Conservation (phyloP, 2,797 vertebrate genomes). For the Xiphorhynchus erythropygius region DNA sequence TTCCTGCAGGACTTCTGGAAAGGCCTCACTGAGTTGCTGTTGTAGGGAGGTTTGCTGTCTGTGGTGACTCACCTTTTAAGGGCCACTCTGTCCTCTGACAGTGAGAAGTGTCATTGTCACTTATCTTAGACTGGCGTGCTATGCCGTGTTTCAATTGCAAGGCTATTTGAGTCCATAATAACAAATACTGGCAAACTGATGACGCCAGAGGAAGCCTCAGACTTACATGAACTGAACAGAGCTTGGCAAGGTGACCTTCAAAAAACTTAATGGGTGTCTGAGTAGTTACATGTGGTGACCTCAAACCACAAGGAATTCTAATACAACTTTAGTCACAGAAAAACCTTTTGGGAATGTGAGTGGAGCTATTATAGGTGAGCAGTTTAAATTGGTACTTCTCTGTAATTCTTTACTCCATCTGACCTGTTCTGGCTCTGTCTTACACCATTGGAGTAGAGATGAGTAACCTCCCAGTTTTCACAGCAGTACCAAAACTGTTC, state of each 20-base stretch:
- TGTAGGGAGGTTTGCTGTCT: background rate
- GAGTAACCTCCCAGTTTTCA: background rate
- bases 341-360: background rate
- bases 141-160: background rate
- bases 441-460: background rate
- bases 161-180: background rate
- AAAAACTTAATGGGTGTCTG: background rate
- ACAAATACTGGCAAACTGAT: background rate
- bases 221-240: background rate
- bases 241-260: background rate
- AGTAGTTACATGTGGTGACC: background rate
- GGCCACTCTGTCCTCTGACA: background rate
- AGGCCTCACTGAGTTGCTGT: background rate
- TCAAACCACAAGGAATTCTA: background rate
- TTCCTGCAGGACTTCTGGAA: background rate
- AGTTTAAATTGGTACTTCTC: background rate
- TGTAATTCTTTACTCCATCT: background rate
- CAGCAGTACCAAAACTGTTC: background rate
- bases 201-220: background rate
- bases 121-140: background rate
- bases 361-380: background rate
- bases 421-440: background rate
- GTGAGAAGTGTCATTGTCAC: background rate
- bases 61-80: slow-evolving; percentile 3
- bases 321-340: background rate